Conservation (phyloP, 2,797 vertebrate species). For the Labeo calbasu region DNA sequence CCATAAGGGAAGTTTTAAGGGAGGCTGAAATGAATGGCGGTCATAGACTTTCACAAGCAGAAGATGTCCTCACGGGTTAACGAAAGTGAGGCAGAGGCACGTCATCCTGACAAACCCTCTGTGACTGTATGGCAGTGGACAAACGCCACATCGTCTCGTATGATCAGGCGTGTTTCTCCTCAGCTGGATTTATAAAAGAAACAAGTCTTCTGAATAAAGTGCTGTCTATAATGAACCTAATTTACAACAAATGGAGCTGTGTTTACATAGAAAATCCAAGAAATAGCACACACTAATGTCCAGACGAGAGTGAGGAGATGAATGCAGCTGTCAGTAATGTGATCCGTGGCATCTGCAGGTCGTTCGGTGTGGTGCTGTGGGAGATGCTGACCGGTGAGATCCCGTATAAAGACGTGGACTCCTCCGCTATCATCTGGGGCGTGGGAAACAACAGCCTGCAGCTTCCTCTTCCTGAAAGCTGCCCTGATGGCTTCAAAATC, state of each 20-base stretch:
- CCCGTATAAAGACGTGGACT: conserved; percentile 97
- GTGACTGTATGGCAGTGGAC: too few relatives aligned
- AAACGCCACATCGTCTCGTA: neutral
- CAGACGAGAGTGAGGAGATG: neutral
- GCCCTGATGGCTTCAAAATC: conserved; percentile 96
- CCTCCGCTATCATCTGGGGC: conserved; percentile 97
- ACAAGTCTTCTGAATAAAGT: neutral
- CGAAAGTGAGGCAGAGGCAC: too few relatives aligned
- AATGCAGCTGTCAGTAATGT: neutral
- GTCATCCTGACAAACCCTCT: too few relatives aligned
- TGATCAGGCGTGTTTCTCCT: neutral
- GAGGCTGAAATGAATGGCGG: too few relatives aligned
- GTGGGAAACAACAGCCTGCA: conserved; percentile 98
- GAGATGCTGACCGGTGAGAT: conserved; percentile 96
- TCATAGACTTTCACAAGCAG: too few relatives aligned
- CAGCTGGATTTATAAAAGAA: neutral
- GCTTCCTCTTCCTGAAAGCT: conserved; percentile 92
- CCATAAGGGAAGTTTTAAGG: too few relatives aligned
- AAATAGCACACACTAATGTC: neutral
- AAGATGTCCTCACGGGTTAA: too few relatives aligned
- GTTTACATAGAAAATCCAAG: neutral
- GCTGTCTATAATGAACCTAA: neutral
- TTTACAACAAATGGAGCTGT: neutral
- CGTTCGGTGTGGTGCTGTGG: conserved; percentile 96
- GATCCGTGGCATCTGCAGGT: conserved; percentile 75